These are phyloP conservation scores for Nesogale talazaci DNA, from an alignment of 2,113 vertebrate genomes.

Conservation along the genomic window DNA sequence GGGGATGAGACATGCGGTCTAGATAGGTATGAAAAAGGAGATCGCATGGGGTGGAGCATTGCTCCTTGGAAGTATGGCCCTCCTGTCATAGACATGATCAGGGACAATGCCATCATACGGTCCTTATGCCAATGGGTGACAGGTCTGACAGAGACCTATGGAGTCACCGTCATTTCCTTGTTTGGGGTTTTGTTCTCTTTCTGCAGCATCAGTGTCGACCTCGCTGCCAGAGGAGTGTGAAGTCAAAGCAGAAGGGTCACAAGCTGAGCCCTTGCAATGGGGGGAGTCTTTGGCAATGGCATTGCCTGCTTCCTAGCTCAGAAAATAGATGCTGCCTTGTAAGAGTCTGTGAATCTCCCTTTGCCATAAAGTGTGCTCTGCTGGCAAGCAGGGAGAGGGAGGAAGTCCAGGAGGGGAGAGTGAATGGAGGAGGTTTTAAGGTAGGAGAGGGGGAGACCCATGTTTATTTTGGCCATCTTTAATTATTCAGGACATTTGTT, in stretches of 20 bases:
- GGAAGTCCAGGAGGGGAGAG: not conserved
- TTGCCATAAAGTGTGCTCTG: not conserved
- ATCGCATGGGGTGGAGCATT: not conserved
- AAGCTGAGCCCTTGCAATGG: not conserved
- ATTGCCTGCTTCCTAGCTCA: not conserved
- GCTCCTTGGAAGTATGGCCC: slow-evolving; percentile 10
- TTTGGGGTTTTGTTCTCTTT: not conserved
- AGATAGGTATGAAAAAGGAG: not conserved
- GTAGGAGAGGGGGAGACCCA: not conserved
- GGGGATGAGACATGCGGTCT: not conserved
- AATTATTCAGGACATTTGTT: slow-evolving; percentile 37
- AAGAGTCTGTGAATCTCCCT: not conserved
- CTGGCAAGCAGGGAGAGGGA: not conserved
- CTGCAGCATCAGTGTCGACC: fast-evolving
- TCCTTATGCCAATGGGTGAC: not conserved
- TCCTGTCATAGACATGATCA: not conserved
- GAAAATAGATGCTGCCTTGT: slow-evolving; percentile 51
- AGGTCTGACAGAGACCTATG: not conserved
- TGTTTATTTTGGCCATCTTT: slow-evolving; percentile 56
- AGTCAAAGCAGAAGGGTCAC: not conserved
- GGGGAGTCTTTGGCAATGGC: not conserved
- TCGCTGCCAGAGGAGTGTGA: not conserved
- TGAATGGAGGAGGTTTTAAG: not conserved
- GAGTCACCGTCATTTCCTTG: not conserved
- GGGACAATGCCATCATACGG: not conserved